Evolutionary conservation across 1,140 invertebrate genomes (phyloP), one percentile per base, ranked within the genome.

Genomic region (Pseudomyrmex gracilis): DNA sequence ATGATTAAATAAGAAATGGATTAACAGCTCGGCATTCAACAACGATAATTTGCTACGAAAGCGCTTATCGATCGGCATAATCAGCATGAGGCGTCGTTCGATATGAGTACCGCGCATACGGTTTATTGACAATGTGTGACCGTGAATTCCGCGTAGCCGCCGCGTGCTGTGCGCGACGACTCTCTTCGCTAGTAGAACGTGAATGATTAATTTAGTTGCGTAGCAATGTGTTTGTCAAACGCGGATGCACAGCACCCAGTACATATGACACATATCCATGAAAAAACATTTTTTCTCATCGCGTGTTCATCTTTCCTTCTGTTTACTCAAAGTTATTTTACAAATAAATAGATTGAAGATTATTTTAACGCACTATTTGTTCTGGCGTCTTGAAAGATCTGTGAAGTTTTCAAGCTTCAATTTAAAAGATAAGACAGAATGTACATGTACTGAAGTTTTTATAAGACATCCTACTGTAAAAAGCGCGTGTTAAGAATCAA

Each of bases 121-220:
- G 24, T 45, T 70, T 71, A 80, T 80, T 71, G 66, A 80, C 76
- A 80, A 80, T 49, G 53, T 80, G 22, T 71, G 66, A 34, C 76
- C 76, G 53, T 80, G 76, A 80, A 80, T 80, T 80, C 53, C 66
- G n/a, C 51, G 70, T 78, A 68, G 51, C 20, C 57, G 43, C 64
- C 24, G 8, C 34, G 73, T 53, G 76, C 34, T 7, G 34, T 34
- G 34, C 34, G 43, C 20, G 76, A 34, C 20, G 76, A 34, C 66
- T 80, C 76, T 80, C 66, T 80, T 80, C 53, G 66, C 76, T 80
- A 80, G 76, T 80, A 80, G 76, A 80, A 80, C 76, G 76, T 80
- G 76, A 80, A 80, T 80, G 76, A 80, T 80, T 80, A 80, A 80
- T 80, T 80, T 71, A 58, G 20, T 15, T 60, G 61, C 34, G 34